These are phyloP conservation scores for Brachionus calyciflorus DNA, from an alignment of 1,140 invertebrate species.

Conservation along the genomic window DNA sequence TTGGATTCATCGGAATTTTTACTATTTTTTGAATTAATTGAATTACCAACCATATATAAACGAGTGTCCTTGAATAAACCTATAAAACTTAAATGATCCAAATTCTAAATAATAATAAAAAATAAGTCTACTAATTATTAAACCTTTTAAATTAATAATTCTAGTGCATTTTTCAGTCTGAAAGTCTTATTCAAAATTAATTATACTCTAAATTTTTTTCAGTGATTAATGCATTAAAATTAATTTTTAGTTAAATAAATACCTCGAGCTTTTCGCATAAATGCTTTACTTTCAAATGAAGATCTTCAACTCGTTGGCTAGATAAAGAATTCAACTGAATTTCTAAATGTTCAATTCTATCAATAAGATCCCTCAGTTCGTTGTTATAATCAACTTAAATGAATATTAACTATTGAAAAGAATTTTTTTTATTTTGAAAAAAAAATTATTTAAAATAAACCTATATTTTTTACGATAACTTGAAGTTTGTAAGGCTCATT, in stretches of 20 bases:
- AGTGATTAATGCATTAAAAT: background rate
- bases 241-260: background rate
- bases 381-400: constrained; percentile 27
- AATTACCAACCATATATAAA: background rate
- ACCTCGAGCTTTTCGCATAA: constrained; percentile 13
- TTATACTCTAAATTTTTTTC: too few species aligned
- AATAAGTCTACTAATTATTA: background rate
- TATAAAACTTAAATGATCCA: constrained; percentile 31
- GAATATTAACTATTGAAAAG: background rate
- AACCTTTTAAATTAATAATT: background rate
- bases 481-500: constrained; percentile 17
- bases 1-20: background rate
- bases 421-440: background rate
- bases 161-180: too few species aligned
- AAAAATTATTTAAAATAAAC: background rate
- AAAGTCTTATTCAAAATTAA: too few species aligned
- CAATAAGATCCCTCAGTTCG: constrained; percentile 2
- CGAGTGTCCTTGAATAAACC: constrained; percentile 37
- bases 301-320: background rate
- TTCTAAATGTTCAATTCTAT: constrained; percentile 6
- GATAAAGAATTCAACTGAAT: constrained; percentile 20
- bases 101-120: background rate
- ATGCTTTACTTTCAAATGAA: constrained; percentile 5
- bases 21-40: background rate
- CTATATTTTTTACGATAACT: constrained; percentile 33